Evolutionary conservation across 2,113 vertebrate genomes (phyloP).

Genomic region (Rhipidura dahli): DNA sequence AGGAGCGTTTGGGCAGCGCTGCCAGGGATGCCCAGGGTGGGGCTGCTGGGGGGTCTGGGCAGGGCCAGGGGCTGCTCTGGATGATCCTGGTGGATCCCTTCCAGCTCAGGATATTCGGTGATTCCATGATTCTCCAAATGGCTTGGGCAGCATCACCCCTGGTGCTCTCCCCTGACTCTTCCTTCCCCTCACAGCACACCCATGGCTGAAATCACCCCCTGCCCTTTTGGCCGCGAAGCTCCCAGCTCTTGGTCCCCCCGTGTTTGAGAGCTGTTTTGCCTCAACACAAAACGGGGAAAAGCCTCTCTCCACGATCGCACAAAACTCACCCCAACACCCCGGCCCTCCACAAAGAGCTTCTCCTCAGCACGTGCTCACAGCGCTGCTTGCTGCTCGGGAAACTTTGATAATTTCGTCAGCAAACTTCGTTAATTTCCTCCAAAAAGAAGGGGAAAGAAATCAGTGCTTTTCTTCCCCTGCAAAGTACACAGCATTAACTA

Average conservation of each 20-base stretch:
- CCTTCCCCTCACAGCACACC: neutral
- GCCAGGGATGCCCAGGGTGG: neutral
- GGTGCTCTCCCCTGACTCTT: rapidly evolving
- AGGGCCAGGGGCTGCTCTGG: rapidly evolving
- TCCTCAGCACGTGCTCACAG: rapidly evolving
- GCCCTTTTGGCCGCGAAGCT: neutral
- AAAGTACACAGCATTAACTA: neutral
- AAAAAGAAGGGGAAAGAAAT: neutral
- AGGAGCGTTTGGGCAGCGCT: neutral
- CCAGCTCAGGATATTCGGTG: neutral
- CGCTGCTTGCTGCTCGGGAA: rapidly evolving
- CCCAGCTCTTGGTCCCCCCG: neutral
- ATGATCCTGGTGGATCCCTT: too few species aligned
- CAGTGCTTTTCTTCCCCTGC: neutral
- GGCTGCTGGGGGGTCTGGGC: rapidly evolving
- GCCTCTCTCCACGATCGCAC: neutral
- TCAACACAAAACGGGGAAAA: rapidly evolving
- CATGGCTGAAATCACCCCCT: rapidly evolving
- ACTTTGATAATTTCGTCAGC: rapidly evolving
- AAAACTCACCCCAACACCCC: neutral
- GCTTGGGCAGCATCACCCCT: neutral
- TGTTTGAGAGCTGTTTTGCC: neutral
- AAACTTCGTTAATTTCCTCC: neutral
- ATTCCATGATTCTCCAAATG: neutral
- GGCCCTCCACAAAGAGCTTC: neutral